Percentiles rank a stretch among this genome's conserved stretches.
phyloP scores from a whole-genome alignment of 1,140 invertebrate species.

The Akabosia matsudoensis region DNA sequence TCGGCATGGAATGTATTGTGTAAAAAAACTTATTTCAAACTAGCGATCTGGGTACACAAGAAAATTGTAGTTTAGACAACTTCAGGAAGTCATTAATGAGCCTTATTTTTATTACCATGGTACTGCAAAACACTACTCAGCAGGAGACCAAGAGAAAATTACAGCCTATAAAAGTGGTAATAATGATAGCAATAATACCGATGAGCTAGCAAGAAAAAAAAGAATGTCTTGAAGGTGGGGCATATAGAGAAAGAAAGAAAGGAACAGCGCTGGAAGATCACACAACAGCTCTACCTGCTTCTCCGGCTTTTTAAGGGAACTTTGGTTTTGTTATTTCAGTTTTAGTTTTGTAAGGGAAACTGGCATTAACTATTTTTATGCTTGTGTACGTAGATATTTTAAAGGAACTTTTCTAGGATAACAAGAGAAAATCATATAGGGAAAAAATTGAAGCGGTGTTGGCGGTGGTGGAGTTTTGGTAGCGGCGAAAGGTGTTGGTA shows the following conservation, averaged over 20 bases:
- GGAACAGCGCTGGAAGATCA: neutral
- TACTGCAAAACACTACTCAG: neutral
- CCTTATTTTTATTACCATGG: neutral
- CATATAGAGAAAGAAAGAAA: neutral
- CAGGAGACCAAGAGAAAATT: conserved; percentile 6
- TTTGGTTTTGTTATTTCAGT: too few species aligned
- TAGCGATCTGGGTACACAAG: neutral
- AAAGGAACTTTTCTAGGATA: neutral
- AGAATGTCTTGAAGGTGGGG: neutral
- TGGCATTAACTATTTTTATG: neutral
- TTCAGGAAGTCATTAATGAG: conserved; percentile 23
- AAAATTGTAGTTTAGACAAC: conserved; percentile 19
- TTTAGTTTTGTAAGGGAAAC: too few species aligned
- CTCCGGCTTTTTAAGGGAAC: too few species aligned
- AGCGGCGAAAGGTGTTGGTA: neutral
- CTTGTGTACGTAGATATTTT: neutral
- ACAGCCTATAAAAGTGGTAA: conserved; percentile 1
- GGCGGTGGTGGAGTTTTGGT: neutral
- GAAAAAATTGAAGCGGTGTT: too few species aligned
- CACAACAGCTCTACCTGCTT: neutral
- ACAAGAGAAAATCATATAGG: neutral
- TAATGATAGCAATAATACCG: neutral
- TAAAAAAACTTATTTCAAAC: too few species aligned
- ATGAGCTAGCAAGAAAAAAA: neutral
- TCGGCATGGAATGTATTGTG: too few species aligned